Base-by-base conservation (phyloP, 2,888 invertebrate genomes). In the Galeopsomyia nigrocyanea region DNA sequence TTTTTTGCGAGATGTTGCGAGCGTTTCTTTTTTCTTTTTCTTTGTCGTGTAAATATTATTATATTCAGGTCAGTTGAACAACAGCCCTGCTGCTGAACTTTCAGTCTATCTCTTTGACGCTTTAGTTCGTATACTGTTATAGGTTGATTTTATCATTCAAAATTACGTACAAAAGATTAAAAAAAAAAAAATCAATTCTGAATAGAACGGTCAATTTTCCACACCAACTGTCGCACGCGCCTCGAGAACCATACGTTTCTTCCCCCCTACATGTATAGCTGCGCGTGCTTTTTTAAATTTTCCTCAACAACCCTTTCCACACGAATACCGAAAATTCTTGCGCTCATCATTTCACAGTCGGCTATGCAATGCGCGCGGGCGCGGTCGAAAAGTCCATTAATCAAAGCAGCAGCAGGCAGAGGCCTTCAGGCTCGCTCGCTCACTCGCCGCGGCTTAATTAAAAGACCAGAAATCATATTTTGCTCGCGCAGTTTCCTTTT, bases 401-500 rank as follows among this genome's bases (percentile, higher is more conserved):
- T 74, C 63, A 70, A 39, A 39, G 13, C 13, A 39, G 39, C 39
- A 26, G 26, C 39, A 39, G 13, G 10, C 26, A 26, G 26, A 26
- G 26, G 26, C 26, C 5, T 26, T 2, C 62, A 14, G 53, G 17
- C 62, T 19, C 16, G 13, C 57, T 17, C 55, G 39, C 61, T 26
- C 65, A 58, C 57, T 61, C 55, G 26, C 72, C 68, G 62, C 72
- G 71, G 73, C 77, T 78, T 78, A 76, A 77, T 78, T 77, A 77
- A 78, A 77, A 74, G 72, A 63, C 76, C 72, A 77, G 76, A 78
- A 77, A 79, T 78, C 77, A 77, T 77, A 75, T 76, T 74, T 75
- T 66, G 74, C 57, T 46, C 57, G 49, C 55, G 53, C 19, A 55
- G 55, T 55, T 26, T 2, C 5, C 5, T 26, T 26, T 26, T 26